Evolutionary conservation across 2,888 invertebrate genomes (phyloP).

Genomic region (Acronicta alni): DNA sequence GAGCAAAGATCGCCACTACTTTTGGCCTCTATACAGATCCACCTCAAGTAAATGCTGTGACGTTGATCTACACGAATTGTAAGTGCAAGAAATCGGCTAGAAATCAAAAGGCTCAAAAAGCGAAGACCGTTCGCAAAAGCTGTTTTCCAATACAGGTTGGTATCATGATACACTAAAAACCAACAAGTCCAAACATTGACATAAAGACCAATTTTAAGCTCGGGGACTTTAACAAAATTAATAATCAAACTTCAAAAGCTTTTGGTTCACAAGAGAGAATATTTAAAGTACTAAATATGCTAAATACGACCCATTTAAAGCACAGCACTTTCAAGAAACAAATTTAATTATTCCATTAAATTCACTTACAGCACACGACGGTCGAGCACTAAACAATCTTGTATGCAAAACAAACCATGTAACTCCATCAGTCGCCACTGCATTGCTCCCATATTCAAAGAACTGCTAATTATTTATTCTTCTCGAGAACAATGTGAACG

Average conservation of each 20-base stretch:
- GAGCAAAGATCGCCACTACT: slow-evolving; percentile 39
- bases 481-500: background rate
- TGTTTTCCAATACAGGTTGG: slow-evolving; percentile 43
- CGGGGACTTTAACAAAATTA: background rate
- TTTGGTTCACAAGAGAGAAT: background rate
- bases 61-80: slow-evolving; percentile 37
- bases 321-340: background rate
- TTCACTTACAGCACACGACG: background rate
- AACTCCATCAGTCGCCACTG: slow-evolving; percentile 21
- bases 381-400: slow-evolving; percentile 5
- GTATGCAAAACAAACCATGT: slow-evolving; percentile 1
- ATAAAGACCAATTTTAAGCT: slow-evolving; percentile 2
- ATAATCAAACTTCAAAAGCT: background rate
- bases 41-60: slow-evolving; percentile 30
- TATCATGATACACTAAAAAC: slow-evolving; percentile 40
- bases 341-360: slow-evolving; percentile 10
- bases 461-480: slow-evolving; percentile 4
- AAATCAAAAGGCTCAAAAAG: slow-evolving; percentile 35
- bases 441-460: slow-evolving; percentile 9
- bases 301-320: background rate
- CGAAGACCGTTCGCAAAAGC: slow-evolving; percentile 34
- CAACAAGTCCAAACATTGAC: slow-evolving; percentile 30
- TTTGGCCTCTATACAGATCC: slow-evolving; percentile 30
- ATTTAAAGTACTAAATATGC: slow-evolving; percentile 13
- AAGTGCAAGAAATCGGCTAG: slow-evolving; percentile 31